Percentiles rank a stretch among this genome's conserved stretches.
Conservation (phyloP, 64 coral and sea anemone genomes). For the Porites lutea region DNA sequence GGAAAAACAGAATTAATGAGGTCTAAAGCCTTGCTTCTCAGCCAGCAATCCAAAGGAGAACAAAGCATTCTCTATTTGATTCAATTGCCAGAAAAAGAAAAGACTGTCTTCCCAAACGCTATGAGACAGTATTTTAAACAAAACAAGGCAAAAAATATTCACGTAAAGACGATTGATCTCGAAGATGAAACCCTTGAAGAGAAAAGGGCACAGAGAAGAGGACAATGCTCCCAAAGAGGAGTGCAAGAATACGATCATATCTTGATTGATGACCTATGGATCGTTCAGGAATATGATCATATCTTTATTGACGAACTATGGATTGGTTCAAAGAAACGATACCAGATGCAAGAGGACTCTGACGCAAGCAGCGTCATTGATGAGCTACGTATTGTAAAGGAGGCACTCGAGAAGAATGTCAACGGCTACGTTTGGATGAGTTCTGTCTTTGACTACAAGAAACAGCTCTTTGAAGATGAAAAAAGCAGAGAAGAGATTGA, state of each 20-base stretch:
- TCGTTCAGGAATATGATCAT: not conserved
- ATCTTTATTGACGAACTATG: constrained; percentile 53
- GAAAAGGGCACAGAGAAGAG: no score
- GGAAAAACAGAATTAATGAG: constrained; percentile 71
- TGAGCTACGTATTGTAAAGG: constrained; percentile 14
- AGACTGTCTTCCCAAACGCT: constrained; percentile 6
- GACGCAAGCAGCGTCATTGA: not conserved
- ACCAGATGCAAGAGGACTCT: not conserved
- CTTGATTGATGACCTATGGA: constrained; percentile 70
- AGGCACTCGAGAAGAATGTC: constrained; percentile 9
- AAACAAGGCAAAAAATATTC: constrained; percentile 24
- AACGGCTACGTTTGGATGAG: constrained; percentile 62
- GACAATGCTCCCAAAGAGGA: constrained; percentile 8
- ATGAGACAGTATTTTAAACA: constrained; percentile 35
- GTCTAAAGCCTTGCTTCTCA: constrained; percentile 34
- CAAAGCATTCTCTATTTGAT: constrained; percentile 38
- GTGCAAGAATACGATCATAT: constrained; percentile 39
- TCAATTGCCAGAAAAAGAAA: not conserved
- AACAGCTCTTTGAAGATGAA: constrained; percentile 14
- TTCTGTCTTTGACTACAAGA: constrained; percentile 57
- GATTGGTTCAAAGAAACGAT: constrained; percentile 67
- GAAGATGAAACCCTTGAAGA: not conserved
- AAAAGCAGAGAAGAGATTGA: not conserved
- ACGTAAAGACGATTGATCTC: not conserved
- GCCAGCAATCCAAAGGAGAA: not conserved